Percentiles rank a stretch among this genome's conserved stretches.
These are phyloP conservation scores for Urocynchramus pylzowi DNA, from an alignment of 2,113 vertebrate species.

Conservation along the genomic window DNA sequence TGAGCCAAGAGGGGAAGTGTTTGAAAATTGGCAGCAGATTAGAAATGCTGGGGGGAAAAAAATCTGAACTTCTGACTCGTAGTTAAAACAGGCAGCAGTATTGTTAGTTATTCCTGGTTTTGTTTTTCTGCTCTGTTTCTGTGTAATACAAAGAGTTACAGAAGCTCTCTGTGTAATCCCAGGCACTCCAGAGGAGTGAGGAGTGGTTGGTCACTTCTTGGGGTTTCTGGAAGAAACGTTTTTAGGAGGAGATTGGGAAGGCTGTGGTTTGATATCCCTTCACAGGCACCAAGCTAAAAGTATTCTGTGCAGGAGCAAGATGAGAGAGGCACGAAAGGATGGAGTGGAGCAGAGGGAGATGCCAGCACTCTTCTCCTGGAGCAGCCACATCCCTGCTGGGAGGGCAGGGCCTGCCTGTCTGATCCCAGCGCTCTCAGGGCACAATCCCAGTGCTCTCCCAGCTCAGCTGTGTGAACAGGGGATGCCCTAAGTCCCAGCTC, in stretches of 20 bases:
- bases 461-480: background rate
- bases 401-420: background rate
- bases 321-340: background rate
- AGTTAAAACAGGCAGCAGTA: background rate
- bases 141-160: background rate
- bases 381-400: background rate
- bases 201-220: background rate
- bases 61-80: background rate
- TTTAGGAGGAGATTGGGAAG: background rate
- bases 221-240: background rate
- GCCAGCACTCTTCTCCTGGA: background rate
- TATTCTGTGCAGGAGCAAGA: background rate
- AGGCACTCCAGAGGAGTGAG: background rate
- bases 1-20: constrained; percentile 39
- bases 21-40: constrained; percentile 49
- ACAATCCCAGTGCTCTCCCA: background rate
- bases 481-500: background rate
- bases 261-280: background rate
- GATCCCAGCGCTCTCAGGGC: background rate
- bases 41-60: background rate
- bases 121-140: background rate
- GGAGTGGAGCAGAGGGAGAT: background rate
- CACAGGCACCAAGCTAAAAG: background rate
- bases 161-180: background rate
- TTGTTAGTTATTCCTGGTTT: constrained; percentile 51